These are phyloP conservation scores for Taeniopygia guttata DNA, from an alignment of 2,797 vertebrate genomes.

Conservation along the genomic window DNA sequence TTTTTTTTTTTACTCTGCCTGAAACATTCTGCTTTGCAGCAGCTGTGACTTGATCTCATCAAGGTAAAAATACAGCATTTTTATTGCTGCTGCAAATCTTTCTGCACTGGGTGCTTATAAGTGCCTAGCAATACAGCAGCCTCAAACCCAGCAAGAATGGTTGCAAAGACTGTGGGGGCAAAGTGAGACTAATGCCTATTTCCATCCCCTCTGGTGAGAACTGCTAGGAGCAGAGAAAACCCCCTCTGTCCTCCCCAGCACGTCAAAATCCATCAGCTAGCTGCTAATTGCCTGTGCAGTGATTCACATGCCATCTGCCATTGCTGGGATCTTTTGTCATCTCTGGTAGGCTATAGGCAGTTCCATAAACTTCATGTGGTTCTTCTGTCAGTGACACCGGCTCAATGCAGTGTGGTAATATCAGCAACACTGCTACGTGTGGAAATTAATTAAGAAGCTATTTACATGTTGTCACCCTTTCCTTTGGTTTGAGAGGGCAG, in stretches of 20 bases:
- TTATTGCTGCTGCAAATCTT: conserved; percentile 42
- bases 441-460: conserved; percentile 4
- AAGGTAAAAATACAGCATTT: conserved; percentile 13
- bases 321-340: conserved; percentile 55
- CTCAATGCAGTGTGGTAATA: neutral
- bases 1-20: neutral
- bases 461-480: neutral
- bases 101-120: neutral
- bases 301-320: conserved; percentile 70
- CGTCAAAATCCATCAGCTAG: conserved; percentile 58
- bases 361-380: conserved; percentile 25
- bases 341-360: conserved; percentile 5
- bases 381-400: conserved; percentile 20
- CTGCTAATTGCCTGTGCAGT: conserved; percentile 66
- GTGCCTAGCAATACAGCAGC: neutral
- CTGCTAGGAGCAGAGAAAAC: conserved; percentile 49
- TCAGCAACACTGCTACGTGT: neutral
- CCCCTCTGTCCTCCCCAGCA: conserved; percentile 34
- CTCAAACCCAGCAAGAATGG: neutral
- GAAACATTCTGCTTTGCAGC: neutral
- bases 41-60: conserved; percentile 2
- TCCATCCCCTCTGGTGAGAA: conserved; percentile 50
- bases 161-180: conserved; percentile 35
- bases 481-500: neutral
- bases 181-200: conserved; percentile 51